Conservation (phyloP, 2,113 vertebrate genomes). For the Odocoileus virginianus region DNA sequence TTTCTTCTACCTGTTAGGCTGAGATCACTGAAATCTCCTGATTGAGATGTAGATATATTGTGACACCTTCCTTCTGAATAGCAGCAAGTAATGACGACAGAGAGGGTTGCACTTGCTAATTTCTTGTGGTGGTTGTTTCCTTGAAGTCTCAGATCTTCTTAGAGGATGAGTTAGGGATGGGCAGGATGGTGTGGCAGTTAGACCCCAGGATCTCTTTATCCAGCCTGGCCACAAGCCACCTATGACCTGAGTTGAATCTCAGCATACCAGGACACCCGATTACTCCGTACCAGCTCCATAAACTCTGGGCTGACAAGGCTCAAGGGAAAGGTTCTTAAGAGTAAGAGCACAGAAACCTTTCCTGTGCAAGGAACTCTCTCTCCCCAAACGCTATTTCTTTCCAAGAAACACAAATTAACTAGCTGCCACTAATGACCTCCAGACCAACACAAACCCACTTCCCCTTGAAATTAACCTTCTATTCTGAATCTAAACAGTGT, state of each 20-base stretch:
- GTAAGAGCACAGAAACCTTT: not conserved
- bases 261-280: not conserved
- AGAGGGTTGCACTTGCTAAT: not conserved
- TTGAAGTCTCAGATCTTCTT: not conserved
- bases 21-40: not conserved
- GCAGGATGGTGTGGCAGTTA: not conserved
- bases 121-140: not conserved
- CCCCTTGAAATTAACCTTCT: not conserved
- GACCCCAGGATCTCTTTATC: not conserved
- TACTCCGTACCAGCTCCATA: not conserved
- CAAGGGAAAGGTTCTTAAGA: not conserved
- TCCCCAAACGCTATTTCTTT: conserved; percentile 53
- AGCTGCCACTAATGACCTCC: conserved; percentile 51
- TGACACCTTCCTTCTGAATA: not conserved
- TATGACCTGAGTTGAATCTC: not conserved
- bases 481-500: conserved; percentile 23
- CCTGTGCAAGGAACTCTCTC: not conserved
- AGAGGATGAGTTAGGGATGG: not conserved
- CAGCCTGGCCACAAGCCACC: not conserved
- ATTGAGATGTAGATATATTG: not conserved
- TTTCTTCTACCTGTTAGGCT: not conserved
- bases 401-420: conserved; percentile 63
- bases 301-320: not conserved
- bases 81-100: not conserved
- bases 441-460: conserved; percentile 58